Base-by-base conservation (phyloP, 2,797 vertebrate genomes). In the Atherinosoma microstoma region DNA sequence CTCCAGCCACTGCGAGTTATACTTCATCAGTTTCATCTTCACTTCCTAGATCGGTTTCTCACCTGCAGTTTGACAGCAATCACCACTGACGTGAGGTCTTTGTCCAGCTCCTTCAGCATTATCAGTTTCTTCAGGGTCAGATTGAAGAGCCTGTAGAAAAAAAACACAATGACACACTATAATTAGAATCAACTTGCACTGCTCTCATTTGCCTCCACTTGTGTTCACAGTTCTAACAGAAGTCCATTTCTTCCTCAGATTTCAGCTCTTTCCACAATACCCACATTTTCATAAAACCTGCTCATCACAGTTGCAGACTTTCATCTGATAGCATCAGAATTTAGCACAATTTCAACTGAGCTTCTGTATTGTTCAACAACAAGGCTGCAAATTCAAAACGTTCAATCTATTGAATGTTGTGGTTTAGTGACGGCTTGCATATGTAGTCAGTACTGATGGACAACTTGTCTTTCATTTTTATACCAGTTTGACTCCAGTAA, bases 51-150 rank as follows among this genome's bases (percentile, higher is more conserved):
- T 20, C 5, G 0, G 0, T 24, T 1, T 61, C 59, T 0, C 71
- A 97, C 97, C 96, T 97, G 97, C 24, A 98, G 93, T 80, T 98
- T 98, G 87, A 98, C 97, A 0, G 97, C 96, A 4, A 97, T 97
- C 80, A 98, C 97, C 82, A 98, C 97, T 0, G 97, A 97, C 12
- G 95, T 96, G 66, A 97, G 94, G 74, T 98, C 97, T 89, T 97
- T 98, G 77, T 98, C 97, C 94, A 97, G 93, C 88, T 98, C 97
- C 87, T 97, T 97, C 70, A 98, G 86, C 95, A 98, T 96, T 75
- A 97, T 92, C 49, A 98, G 95, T 89, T 97, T 98, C 93, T 97
- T 97, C 89, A 98, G 92, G 2, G 96, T 98, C 93, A 97, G 86
- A 84, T 95, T 97, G 90, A 98, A 97, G 1, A 98, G 93, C 83